These are phyloP conservation scores for Clostera curtula DNA, from an alignment of 2,888 invertebrate genomes.

Conservation along the genomic window DNA sequence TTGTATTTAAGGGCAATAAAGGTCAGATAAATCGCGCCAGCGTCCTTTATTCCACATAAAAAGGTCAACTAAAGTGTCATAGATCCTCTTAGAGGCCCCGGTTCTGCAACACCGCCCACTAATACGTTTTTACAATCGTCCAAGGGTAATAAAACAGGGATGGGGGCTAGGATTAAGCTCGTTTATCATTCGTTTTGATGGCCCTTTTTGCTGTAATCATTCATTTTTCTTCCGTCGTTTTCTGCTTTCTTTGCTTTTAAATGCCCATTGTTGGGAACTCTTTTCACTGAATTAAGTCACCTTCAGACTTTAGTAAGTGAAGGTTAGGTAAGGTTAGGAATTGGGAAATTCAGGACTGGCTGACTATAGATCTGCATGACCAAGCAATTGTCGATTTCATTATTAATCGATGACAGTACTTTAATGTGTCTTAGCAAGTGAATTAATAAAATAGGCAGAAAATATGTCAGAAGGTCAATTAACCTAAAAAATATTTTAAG, in stretches of 20 bases:
- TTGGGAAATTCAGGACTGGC: background rate
- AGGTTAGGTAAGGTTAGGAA: slow-evolving; percentile 16
- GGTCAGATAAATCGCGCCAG: slow-evolving; percentile 49
- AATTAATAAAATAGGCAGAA: no score
- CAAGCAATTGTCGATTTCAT: no score
- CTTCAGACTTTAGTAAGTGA: slow-evolving; percentile 26
- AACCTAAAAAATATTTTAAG: no score
- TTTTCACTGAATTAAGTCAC: slow-evolving; percentile 52
- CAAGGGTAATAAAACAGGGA: slow-evolving; percentile 70
- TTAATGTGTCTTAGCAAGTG: no score
- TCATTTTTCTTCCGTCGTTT: slow-evolving; percentile 73
- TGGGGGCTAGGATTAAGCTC: slow-evolving; percentile 69
- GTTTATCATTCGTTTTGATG: slow-evolving; percentile 74
- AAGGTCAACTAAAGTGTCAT: slow-evolving; percentile 58
- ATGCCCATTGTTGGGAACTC: slow-evolving; percentile 62
- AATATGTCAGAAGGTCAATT: no score
- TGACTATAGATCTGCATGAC: no score
- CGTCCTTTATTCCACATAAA: slow-evolving; percentile 51
- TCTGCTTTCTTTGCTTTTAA: slow-evolving; percentile 67
- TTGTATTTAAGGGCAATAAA: slow-evolving; percentile 42
- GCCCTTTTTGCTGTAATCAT: slow-evolving; percentile 74
- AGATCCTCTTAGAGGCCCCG: slow-evolving; percentile 37
- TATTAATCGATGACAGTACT: no score
- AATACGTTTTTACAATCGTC: slow-evolving; percentile 74
- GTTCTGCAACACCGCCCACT: slow-evolving; percentile 42